phyloP scores from a whole-genome alignment of 1,140 invertebrate genomes.

The Popillia japonica region DNA sequence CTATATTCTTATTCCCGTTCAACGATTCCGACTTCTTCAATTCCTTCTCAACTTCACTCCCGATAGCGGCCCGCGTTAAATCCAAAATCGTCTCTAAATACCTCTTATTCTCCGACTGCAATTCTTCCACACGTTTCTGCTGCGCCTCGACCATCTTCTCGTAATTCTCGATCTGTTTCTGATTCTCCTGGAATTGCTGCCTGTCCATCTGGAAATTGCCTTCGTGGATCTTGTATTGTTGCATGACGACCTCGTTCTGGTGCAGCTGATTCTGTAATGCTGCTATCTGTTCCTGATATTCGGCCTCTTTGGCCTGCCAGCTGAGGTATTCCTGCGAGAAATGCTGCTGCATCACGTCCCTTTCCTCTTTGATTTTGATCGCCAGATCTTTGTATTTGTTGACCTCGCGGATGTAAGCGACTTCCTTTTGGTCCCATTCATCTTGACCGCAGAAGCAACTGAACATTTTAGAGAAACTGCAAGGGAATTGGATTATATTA shows the following conservation, averaged over 20 bases:
- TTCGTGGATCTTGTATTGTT: slow-evolving; percentile 32
- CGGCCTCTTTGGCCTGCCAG: slow-evolving; percentile 1
- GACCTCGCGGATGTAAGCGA: slow-evolving; percentile 20
- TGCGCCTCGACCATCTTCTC: background rate
- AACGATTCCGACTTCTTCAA: background rate
- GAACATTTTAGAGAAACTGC: background rate
- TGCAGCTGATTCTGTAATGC: slow-evolving; percentile 17
- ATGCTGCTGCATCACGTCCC: slow-evolving; percentile 11
- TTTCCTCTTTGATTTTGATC: background rate
- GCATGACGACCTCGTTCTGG: slow-evolving; percentile 22
- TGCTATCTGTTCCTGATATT: background rate
- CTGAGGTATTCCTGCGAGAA: background rate
- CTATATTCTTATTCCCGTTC: background rate
- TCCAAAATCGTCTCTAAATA: slow-evolving; percentile 2
- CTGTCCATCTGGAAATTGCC: slow-evolving; percentile 31
- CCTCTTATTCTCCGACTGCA: background rate
- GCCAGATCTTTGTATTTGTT: slow-evolving; percentile 18
- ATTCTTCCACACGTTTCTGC: background rate
- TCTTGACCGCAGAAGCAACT: slow-evolving; percentile 1
- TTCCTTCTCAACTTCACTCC: background rate
- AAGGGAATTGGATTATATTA: no score
- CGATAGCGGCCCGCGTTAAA: background rate
- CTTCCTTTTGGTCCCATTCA: slow-evolving; percentile 1
- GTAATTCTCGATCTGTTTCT: slow-evolving; percentile 4
- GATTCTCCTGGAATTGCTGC: slow-evolving; percentile 14